These are phyloP conservation scores for Mastomys coucha DNA, from an alignment of 2,113 vertebrate genomes.

Conservation along the genomic window DNA sequence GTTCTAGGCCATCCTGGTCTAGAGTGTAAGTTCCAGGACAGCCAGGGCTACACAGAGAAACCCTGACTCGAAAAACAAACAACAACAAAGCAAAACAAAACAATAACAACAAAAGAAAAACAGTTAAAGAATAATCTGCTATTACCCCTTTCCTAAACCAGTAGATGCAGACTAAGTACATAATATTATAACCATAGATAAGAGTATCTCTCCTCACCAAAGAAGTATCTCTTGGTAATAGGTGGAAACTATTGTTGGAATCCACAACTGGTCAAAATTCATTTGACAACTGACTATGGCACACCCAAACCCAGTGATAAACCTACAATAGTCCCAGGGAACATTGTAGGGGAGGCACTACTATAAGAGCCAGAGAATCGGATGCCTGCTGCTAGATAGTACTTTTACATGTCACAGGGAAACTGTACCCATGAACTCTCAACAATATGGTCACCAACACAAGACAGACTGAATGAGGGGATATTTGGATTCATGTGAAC, in stretches of 20 bases:
- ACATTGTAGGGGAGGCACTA: too few species aligned
- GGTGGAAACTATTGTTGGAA: not conserved
- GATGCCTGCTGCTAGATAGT: not conserved
- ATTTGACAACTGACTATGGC: not conserved
- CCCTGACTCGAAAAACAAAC: too few species aligned
- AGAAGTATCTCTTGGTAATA: not conserved
- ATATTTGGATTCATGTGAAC: not conserved
- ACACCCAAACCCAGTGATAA: not conserved
- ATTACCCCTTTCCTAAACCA: not conserved
- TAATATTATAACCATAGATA: not conserved
- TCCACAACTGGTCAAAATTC: not conserved
- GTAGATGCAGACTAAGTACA: not conserved
- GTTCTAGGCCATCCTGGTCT: too few species aligned
- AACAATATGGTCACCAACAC: not conserved
- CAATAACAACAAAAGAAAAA: too few species aligned
- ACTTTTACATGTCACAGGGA: too few species aligned
- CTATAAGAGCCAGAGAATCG: not conserved
- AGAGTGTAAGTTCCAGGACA: too few species aligned
- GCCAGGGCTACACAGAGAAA: too few species aligned
- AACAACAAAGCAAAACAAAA: too few species aligned
- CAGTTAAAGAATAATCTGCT: not conserved
- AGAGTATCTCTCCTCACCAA: not conserved
- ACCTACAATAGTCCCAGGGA: not conserved
- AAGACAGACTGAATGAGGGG: not conserved
- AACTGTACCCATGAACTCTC: not conserved